phyloP scores from a whole-genome alignment of 1,140 invertebrate species.

The Drosophila seguyi region DNA sequence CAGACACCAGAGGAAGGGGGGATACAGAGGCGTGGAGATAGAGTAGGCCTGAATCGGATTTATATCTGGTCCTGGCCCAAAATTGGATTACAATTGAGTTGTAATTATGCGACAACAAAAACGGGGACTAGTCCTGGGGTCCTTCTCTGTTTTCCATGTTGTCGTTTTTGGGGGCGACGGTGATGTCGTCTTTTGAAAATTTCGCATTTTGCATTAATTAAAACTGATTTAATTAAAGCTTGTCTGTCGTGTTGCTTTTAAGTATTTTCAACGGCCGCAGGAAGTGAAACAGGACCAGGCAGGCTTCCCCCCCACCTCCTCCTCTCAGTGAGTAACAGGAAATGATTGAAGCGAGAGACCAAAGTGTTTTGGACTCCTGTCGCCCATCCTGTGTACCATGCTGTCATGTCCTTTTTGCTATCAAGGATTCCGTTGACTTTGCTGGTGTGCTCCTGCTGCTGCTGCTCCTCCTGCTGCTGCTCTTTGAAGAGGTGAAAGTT shows the following conservation, averaged over 20 bases:
- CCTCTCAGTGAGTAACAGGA: no score
- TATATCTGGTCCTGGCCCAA: constrained; percentile 67
- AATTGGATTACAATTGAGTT: constrained; percentile 84
- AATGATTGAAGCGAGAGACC: constrained; percentile 40
- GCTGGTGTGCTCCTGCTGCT: not conserved
- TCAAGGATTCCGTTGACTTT: constrained; percentile 39
- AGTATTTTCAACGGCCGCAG: constrained; percentile 46
- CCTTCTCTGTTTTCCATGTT: constrained; percentile 52
- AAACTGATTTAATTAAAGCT: constrained; percentile 80
- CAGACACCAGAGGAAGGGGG: constrained; percentile 62
- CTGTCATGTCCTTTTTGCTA: constrained; percentile 1
- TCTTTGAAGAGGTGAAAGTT: constrained; percentile 67
- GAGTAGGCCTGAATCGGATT: constrained; percentile 66
- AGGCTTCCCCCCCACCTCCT: no score
- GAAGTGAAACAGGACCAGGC: no score
- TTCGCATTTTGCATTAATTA: constrained; percentile 82
- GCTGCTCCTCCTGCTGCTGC: not conserved
- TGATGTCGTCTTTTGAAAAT: constrained; percentile 75
- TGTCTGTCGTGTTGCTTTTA: constrained; percentile 77
- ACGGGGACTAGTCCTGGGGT: not conserved
- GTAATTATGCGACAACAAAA: constrained; percentile 83
- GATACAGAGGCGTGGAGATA: not conserved
- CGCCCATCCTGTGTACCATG: constrained; percentile 5
- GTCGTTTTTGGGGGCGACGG: constrained; percentile 43
- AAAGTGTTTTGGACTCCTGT: constrained; percentile 60